phyloP scores from a whole-genome alignment of 2,113 vertebrate species.

The Xiphorhynchus elegans region DNA sequence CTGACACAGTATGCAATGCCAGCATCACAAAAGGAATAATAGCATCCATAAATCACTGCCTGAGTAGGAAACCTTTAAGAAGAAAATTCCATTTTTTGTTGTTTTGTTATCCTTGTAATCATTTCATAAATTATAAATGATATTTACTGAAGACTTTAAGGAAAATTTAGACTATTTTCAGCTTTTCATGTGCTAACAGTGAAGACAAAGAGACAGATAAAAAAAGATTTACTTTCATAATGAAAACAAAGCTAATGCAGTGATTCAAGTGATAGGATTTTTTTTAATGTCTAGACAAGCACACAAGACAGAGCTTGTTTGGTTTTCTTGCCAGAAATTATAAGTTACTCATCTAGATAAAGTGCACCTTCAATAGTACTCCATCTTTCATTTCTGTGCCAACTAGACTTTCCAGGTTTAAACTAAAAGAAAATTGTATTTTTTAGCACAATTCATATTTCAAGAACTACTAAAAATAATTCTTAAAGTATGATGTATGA shows the following conservation, averaged over 20 bases:
- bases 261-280: neutral
- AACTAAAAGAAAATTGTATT: neutral
- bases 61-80: neutral
- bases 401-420: neutral
- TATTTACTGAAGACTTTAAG: neutral
- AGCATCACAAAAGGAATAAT: neutral
- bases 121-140: neutral
- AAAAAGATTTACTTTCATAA: neutral
- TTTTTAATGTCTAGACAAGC: neutral
- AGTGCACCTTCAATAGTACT: neutral
- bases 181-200: neutral
- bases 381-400: neutral
- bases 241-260: neutral
- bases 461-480: neutral
- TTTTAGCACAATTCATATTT: neutral
- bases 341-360: neutral
- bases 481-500: neutral
- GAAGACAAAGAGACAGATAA: neutral
- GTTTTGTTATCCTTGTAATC: neutral
- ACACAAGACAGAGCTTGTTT: neutral
- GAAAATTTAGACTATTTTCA: neutral
- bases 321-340: neutral
- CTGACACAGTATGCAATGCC: neutral
- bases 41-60: neutral
- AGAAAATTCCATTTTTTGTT: neutral